Percentiles rank a stretch among this genome's conserved stretches.
Evolutionary conservation across 1,140 invertebrate species (phyloP).

Genomic region (Sycobia sp.): DNA sequence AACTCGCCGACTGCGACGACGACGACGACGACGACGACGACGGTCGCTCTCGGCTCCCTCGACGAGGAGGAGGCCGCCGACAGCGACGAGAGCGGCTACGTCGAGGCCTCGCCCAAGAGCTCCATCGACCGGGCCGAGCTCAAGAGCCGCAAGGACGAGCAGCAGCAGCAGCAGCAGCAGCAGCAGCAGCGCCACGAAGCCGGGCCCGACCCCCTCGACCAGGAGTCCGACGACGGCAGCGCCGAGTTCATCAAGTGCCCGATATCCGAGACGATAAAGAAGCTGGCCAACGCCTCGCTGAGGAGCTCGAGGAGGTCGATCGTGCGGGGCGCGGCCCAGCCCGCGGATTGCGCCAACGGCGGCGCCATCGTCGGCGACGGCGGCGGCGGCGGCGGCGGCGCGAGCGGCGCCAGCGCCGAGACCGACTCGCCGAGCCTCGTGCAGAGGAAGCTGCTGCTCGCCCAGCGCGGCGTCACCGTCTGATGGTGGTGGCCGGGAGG

Average conservation of each 20-base stretch:
- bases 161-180: conserved; percentile 28
- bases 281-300: conserved; percentile 55
- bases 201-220: neutral
- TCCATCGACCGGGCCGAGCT: conserved; percentile 45
- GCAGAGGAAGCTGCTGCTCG: conserved; percentile 57
- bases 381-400: conserved; percentile 33
- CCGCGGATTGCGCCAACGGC: conserved; percentile 48
- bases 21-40: neutral
- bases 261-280: conserved; percentile 59
- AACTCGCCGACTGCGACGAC: neutral
- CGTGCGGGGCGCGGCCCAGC: conserved; percentile 27
- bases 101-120: conserved; percentile 58
- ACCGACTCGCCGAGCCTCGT: conserved; percentile 58
- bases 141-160: conserved; percentile 38
- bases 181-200: neutral
- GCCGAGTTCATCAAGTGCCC: conserved; percentile 56
- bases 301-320: conserved; percentile 47
- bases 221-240: conserved; percentile 19
- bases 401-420: conserved; percentile 40
- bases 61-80: conserved; percentile 53
- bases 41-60: conserved; percentile 44
- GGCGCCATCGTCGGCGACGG: conserved; percentile 41
- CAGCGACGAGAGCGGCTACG: conserved; percentile 66
- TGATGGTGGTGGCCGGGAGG: conserved; percentile 21
- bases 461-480: conserved; percentile 58